These are phyloP conservation scores for Mus musculus DNA, from an alignment of 2,113 vertebrate species.

Conservation along the genomic window GRCm39 chr9:86440001-86440500, in stretches of 20 bases:
- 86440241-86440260: not conserved
- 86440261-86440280: not conserved
- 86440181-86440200: not conserved
- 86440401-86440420: not conserved
- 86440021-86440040: not conserved
- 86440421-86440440: not conserved
- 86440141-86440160: not conserved
- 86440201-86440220: not conserved
- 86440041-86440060: not conserved
- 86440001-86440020: constrained; percentile 44
- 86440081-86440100: not conserved
- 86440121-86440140: not conserved
- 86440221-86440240: not conserved
- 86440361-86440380: not conserved
- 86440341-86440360: not conserved
- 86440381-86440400: not conserved
- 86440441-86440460: constrained; percentile 95
- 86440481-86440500: constrained; percentile 89
- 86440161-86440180: not conserved
- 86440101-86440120: rapidly evolving
- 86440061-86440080: not conserved
- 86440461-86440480: constrained; percentile 91
- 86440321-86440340: not conserved
- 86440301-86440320: constrained; percentile 5
- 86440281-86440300: not conserved